These are phyloP conservation scores for Coenobita brevimanus DNA, from an alignment of 1,140 invertebrate genomes.

Conservation along the genomic window DNA sequence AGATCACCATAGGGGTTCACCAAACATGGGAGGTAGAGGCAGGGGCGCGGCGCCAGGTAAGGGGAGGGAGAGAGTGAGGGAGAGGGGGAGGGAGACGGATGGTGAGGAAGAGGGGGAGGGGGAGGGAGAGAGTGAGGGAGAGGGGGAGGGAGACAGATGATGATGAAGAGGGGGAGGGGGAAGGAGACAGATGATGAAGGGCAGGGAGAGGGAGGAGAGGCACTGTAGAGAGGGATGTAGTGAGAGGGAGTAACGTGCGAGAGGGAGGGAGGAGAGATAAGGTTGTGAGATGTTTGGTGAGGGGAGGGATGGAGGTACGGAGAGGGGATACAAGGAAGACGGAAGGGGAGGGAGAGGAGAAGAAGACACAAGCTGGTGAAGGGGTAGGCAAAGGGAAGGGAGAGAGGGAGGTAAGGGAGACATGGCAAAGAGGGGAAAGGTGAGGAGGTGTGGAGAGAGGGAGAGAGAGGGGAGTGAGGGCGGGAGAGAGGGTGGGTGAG, in stretches of 20 bases:
- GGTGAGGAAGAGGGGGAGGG: neutral
- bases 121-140: neutral
- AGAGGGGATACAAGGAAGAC: neutral
- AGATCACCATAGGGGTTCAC: too few relatives aligned
- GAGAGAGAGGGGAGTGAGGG: neutral
- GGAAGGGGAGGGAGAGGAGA: neutral
- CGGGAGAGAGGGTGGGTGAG: neutral
- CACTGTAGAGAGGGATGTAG: neutral
- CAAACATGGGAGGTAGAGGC: too few relatives aligned
- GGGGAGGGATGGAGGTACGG: neutral
- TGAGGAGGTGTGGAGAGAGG: neutral
- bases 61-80: neutral
- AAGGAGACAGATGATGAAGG: neutral
- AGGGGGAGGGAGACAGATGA: neutral
- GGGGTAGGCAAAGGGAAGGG: neutral
- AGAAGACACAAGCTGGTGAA: neutral
- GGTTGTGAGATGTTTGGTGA: too few relatives aligned
- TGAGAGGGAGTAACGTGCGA: neutral
- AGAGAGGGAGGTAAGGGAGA: neutral
- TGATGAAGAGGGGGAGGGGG: too few relatives aligned
- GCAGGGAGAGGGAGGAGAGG: neutral
- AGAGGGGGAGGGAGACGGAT: neutral
- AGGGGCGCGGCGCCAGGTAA: neutral
- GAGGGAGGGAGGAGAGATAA: neutral
- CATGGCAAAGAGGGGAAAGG: neutral